Conservation (phyloP, 2,113 vertebrate genomes). For the Megaleporinus macrocephalus region DNA sequence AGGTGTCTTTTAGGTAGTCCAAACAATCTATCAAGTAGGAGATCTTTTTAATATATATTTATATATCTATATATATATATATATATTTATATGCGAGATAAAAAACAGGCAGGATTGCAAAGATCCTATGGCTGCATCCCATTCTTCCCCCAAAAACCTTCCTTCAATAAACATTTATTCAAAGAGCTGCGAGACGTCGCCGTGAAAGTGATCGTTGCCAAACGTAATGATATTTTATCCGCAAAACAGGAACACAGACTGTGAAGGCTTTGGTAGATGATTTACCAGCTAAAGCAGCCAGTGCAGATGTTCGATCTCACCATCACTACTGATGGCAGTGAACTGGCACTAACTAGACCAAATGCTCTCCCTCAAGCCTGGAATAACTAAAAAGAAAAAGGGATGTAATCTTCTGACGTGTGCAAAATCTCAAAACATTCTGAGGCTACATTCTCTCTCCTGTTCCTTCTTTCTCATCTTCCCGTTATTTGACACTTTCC, state of each 20-base stretch:
- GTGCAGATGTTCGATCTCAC: conserved; percentile 51
- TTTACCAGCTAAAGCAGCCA: conserved; percentile 70
- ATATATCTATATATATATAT: background rate
- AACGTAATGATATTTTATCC: conserved; percentile 30
- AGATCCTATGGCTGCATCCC: conserved; percentile 51
- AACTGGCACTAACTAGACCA: conserved; percentile 52
- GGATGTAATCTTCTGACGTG: conserved; percentile 70
- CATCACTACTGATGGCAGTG: conserved; percentile 55
- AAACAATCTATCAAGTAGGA: conserved; percentile 26
- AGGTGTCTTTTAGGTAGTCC: conserved; percentile 21
- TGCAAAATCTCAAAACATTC: conserved; percentile 90
- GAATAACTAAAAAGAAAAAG: conserved; percentile 38
- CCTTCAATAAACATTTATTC: conserved; percentile 41
- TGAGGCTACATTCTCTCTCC: conserved; percentile 81
- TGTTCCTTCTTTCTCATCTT: conserved; percentile 26
- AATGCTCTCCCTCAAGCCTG: conserved; percentile 51
- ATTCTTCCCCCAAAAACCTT: conserved; percentile 31
- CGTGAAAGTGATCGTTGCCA: conserved; percentile 18
- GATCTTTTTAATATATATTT: background rate
- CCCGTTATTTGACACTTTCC: conserved; percentile 60
- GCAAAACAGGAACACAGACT: conserved; percentile 62
- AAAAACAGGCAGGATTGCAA: conserved; percentile 29
- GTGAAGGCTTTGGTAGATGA: conserved; percentile 67
- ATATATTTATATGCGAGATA: background rate
- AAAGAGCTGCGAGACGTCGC: conserved; percentile 30